Base-by-base conservation (phyloP, 2,888 invertebrate genomes). In the Patella depressa region DNA sequence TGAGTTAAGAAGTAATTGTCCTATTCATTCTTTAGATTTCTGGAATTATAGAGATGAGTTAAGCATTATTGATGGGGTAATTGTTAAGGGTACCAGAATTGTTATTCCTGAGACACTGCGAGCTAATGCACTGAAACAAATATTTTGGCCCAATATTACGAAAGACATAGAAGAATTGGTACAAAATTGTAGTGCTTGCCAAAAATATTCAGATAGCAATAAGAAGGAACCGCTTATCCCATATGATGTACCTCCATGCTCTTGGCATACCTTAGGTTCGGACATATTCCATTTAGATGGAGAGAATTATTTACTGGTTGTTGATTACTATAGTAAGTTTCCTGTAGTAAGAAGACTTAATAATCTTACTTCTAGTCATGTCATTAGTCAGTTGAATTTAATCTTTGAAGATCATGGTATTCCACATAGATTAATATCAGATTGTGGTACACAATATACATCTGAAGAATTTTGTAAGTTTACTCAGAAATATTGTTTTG, bases 371-470 rank as follows among this genome's bases (percentile, higher is more conserved):
- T 59, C 59, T n/a, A 59, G 19, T 7, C 59, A 59, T 59, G 59
- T 59, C 19, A 59, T 59, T n/a, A 59, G 19, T 59, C 59, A 59
- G 19, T 59, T 59, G 19, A 59, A 59, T 2, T 59, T 59, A 19
- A 59, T 59, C 17, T 59, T 59, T 59, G 59, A 59, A 59, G 59
- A 59, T 59, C 59, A 59, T 59, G 59, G 59, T n/a, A 59, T 59
- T n/a, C 59, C 59, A 5, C 12, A 15, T 59, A 59, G 19, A 59
- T 59, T 59, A n/a, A 59, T 59, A 15, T 59, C 59, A 7, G 59
- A 59, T 59, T 59, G 59, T 59, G 59, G 59, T n/a, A 59, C 59
- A n/a, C 59, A 59, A 19, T 59, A 15, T 59, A 59, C 59, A n/a
- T 59, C 59, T 59, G 59, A 59, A 59, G 59, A 59, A 59, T 59